phyloP scores from a whole-genome alignment of 2,113 vertebrate species.

The Amazona guildingii region DNA sequence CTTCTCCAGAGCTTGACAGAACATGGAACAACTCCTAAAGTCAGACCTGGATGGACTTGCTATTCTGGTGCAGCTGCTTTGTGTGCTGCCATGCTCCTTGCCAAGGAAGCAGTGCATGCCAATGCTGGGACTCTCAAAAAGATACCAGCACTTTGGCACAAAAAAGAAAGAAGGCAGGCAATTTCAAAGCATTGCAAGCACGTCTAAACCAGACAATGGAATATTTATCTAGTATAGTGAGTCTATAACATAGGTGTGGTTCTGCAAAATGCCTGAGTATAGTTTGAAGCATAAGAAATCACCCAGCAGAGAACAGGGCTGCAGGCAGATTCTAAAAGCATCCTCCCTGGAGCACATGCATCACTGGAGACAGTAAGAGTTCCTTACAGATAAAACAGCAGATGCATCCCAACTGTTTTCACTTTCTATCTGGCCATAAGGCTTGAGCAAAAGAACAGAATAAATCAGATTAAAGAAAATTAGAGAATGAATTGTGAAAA shows the following conservation, averaged over 20 bases:
- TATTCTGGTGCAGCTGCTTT: slow-evolving; percentile 24
- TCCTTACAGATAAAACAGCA: neutral
- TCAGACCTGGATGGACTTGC: neutral
- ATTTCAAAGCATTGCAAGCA: neutral
- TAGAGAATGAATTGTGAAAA: neutral
- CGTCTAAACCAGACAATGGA: neutral
- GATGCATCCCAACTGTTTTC: neutral
- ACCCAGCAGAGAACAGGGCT: neutral
- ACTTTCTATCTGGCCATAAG: neutral
- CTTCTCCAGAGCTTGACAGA: neutral
- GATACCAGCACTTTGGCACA: neutral
- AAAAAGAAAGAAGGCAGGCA: neutral
- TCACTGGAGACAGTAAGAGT: neutral
- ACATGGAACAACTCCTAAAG: slow-evolving; percentile 1
- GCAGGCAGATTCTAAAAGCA: neutral
- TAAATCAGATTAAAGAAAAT: neutral
- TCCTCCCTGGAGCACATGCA: neutral
- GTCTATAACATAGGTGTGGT: neutral
- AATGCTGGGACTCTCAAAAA: neutral
- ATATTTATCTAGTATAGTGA: neutral
- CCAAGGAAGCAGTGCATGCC: neutral
- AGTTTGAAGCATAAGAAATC: neutral
- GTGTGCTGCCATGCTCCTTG: neutral
- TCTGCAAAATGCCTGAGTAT: neutral
- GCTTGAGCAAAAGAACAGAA: neutral